A percentile compares a stretch with the other conserved stretches of the same genome.
Evolutionary conservation across 2,888 invertebrate genomes (phyloP).

Genomic region (Hedychridium roseum): DNA sequence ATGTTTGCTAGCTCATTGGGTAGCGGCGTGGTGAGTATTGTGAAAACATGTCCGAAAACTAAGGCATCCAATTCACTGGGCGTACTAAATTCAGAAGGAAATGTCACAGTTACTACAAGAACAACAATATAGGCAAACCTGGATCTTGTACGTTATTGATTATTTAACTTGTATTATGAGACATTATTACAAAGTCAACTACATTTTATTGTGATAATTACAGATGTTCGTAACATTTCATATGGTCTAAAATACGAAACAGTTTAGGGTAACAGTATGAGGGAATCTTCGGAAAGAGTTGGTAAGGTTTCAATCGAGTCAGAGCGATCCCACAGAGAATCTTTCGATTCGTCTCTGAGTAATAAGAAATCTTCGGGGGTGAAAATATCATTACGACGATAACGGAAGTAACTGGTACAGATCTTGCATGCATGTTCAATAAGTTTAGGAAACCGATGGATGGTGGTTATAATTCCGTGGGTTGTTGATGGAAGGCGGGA

Average conservation of each 20-base stretch:
- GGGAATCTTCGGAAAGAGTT: slow-evolving; percentile 36
- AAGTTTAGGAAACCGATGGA: slow-evolving; percentile 64
- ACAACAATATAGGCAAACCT: neutral
- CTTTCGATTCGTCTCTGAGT: slow-evolving; percentile 34
- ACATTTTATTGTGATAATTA: too few relatives aligned
- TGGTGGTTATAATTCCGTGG: slow-evolving; percentile 56
- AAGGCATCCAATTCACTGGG: slow-evolving; percentile 96
- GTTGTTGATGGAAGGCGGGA: slow-evolving; percentile 54
- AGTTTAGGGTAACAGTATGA: slow-evolving; percentile 16
- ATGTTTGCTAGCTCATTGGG: slow-evolving; percentile 84
- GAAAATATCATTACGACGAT: slow-evolving; percentile 10
- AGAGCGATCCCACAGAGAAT: slow-evolving; percentile 40
- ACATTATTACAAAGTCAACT: too few relatives aligned
- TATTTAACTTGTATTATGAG: too few relatives aligned
- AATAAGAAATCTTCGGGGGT: slow-evolving; percentile 40
- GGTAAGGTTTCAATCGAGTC: slow-evolving; percentile 37
- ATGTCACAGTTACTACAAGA: neutral
- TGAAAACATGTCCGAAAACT: slow-evolving; percentile 96
- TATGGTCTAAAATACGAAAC: too few relatives aligned
- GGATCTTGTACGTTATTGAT: too few relatives aligned
- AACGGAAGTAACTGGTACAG: slow-evolving; percentile 32
- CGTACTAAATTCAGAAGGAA: slow-evolving; percentile 63
- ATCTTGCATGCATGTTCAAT: slow-evolving; percentile 51
- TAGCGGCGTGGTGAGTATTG: slow-evolving; percentile 88
- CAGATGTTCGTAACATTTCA: too few relatives aligned